Evolutionary conservation across 1,140 invertebrate species (phyloP), one percentile per base, ranked within the genome.

Genomic region (Eupeodes corollae): DNA sequence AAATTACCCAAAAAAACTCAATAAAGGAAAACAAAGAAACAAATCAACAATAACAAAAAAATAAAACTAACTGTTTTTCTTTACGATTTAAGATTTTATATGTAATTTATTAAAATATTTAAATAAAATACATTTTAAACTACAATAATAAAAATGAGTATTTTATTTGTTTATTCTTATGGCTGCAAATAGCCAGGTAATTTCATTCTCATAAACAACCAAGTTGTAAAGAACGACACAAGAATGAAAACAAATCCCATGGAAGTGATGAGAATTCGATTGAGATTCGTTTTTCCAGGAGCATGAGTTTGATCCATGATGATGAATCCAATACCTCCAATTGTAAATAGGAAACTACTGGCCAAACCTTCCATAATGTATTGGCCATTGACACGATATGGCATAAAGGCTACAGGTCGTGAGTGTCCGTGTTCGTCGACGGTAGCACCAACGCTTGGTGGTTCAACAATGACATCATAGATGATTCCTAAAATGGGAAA

Each of bases 171-270:
- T 10, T 11, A 11, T 37, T 39, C 47, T 50, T 63, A 63, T n/a
- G 61, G 75, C 51, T 80, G 79, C 49, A 82, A 61, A 60, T 82
- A 82, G 34, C 79, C 79, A 74, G 96, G 95, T 51, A 99, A 68
- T 74, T 99, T 99, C 86, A 99, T 98, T 60, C 90, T 79, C 94
- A 99, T 99, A 61, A 99, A 99, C 43, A 98, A 86, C 83, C 92
- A 93, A 51, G 92, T 97, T 42, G 91, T 92, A 53, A 93, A 87
- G 69, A 96, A 98, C 14, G 93, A 95, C 1, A 98, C 82, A 32
- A 95, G 67, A 50, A 98, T 87, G 56, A 90, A 91, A 26, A 92
- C 79, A 67, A 96, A 95, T 47, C 93, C 94, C 50, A 98, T 83
- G 49, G 83, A 85, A 35, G 94, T 90, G 8, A 98, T 74, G 11